Base-by-base conservation (phyloP, 2,797 vertebrate species). In the Adelosebastes latens region DNA sequence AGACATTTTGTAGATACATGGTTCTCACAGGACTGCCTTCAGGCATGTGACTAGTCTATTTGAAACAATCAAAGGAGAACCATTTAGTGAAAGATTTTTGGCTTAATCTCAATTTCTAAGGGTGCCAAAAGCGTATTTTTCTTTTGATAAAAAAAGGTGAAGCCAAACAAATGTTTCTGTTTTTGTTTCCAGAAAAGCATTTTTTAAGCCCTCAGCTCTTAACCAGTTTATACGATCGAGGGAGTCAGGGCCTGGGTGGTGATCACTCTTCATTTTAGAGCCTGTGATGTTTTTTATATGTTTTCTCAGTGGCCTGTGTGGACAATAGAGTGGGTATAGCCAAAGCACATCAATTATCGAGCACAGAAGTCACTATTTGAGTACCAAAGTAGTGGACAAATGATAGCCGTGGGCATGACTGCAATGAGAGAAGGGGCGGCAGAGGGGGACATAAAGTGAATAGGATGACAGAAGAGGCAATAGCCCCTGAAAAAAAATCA, bases 321-420 rank as follows among this genome's bases (percentile, higher is more conserved):
- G 85, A 90, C 84, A 86, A 72, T 76, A 60, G 71, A 82, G 80
- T 72, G 74, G 46, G 56, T 68, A 61, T 29, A 81, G 74, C 71
- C 75, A 77, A 75, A 85, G 49, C 72, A 83, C 89, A 92, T 92
- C 81, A 89, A 89, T 93, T 92, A 92, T 90, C 74, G 73, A 75
- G 58, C 78, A 61, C 52, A 82, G 79, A 77, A 87, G 86, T 87
- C 79, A 49, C 81, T 83, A 86, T 81, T 82, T 83, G 85, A 91
- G 83, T 68, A 81, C 67, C 39, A 84, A 82, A 88, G 87, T 68
- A 83, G 79, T 88, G 87, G 85, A 89, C 80, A 80, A 84, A 87
- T 85, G 79, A 92, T 88, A 77, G 88, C 72, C 3, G 13, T 61
- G 72, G 78, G 77, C 52, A 85, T 31, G 65, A 77, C 77, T 27